These are phyloP conservation scores for Ailurus styani DNA, from an alignment of 2,113 vertebrate genomes.

Conservation along the genomic window DNA sequence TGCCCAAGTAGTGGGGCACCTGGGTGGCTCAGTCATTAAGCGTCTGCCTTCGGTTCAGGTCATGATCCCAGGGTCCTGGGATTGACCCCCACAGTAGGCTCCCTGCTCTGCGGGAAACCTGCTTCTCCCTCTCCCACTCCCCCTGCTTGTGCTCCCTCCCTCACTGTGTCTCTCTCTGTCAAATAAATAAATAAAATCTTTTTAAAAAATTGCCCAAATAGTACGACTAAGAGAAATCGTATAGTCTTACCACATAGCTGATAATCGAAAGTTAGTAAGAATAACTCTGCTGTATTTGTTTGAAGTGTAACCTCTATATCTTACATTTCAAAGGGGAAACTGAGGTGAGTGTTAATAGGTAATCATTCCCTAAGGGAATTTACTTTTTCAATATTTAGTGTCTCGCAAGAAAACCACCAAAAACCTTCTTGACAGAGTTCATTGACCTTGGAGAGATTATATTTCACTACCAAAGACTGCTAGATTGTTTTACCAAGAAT, in stretches of 20 bases:
- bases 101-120: no score
- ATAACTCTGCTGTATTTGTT: neutral
- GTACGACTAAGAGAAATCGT: neutral
- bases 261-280: neutral
- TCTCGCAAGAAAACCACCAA: neutral
- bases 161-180: no score
- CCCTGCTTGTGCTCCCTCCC: no score
- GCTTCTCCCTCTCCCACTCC: no score
- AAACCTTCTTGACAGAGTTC: neutral
- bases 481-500: neutral
- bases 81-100: no score
- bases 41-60: no score
- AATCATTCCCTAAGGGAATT: neutral
- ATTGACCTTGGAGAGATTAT: neutral
- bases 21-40: no score
- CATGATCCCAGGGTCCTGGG: no score
- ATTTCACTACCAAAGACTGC: slow-evolving; percentile 12
- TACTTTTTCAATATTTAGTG: slow-evolving; percentile 15
- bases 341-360: neutral
- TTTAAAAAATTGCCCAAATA: neutral
- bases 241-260: neutral
- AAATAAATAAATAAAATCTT: no score
- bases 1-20: neutral
- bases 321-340: neutral
- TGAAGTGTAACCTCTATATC: neutral